These are phyloP conservation scores for Equus przewalskii DNA, from an alignment of 2,113 vertebrate species.

Conservation along the genomic window DNA sequence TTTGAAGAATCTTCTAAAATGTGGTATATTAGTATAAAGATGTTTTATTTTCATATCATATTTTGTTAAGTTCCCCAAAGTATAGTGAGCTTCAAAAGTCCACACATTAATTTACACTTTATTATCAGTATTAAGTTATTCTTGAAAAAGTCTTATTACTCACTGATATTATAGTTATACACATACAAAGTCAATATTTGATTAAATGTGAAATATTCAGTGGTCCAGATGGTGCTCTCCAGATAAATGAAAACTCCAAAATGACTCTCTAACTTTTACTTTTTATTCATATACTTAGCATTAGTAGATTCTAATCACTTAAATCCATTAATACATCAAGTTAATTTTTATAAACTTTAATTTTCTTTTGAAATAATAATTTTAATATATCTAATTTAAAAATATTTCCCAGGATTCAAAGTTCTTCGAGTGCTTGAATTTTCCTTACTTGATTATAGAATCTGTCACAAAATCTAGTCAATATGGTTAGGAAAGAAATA, in stretches of 20 bases:
- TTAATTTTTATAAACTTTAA: conserved; percentile 22
- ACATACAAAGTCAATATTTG: not conserved
- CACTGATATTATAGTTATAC: not conserved
- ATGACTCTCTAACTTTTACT: not conserved
- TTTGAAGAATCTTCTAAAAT: conserved; percentile 34
- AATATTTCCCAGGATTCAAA: conserved; percentile 18
- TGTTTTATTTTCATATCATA: not conserved
- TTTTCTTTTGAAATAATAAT: conserved; percentile 40
- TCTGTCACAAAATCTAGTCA: not conserved
- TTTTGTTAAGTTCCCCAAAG: not conserved
- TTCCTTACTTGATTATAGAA: not conserved
- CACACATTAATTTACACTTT: not conserved
- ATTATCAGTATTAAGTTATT: not conserved
- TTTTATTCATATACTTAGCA: not conserved
- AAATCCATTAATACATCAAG: not conserved
- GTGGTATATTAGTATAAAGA: not conserved
- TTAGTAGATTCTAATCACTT: not conserved
- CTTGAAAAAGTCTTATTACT: not conserved
- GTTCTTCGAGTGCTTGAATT: not conserved
- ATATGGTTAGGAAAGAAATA: conserved; percentile 26
- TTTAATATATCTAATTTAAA: conserved; percentile 50
- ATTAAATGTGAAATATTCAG: conserved; percentile 12
- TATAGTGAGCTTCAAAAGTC: not conserved
- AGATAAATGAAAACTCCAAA: not conserved
- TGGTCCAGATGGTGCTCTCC: not conserved